These are phyloP conservation scores for Schizopygopsis malacanthus DNA, from an alignment of 2,797 vertebrate genomes.

Conservation along the genomic window DNA sequence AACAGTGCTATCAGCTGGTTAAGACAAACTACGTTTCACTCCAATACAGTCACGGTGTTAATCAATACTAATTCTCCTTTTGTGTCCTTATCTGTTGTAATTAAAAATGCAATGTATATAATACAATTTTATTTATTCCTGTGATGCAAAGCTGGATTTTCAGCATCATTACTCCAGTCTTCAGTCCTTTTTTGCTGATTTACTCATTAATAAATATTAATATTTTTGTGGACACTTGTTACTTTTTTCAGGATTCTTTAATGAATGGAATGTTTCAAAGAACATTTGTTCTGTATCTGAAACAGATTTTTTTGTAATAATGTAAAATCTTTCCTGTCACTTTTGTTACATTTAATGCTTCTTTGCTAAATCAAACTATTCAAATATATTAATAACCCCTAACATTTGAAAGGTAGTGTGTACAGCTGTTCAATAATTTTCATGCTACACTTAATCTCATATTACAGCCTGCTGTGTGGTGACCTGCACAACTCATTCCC, in stretches of 20 bases:
- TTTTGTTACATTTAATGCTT: not conserved
- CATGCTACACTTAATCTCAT: not conserved
- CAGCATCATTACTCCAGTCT: not conserved
- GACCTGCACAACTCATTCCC: slow-evolving; percentile 18
- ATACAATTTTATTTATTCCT: not conserved
- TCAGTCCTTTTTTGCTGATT: not conserved
- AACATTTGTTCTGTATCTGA: not conserved
- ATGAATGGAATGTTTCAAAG: not conserved
- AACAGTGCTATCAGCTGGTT: not conserved
- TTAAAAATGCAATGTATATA: not conserved
- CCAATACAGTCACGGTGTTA: not conserved
- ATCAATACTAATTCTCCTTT: not conserved
- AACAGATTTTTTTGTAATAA: too few relatives aligned
- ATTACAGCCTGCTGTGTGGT: not conserved
- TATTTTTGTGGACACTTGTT: not conserved
- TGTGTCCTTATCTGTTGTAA: not conserved
- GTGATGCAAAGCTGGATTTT: not conserved
- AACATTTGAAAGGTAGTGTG: not conserved
- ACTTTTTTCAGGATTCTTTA: not conserved
- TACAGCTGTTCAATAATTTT: slow-evolving; percentile 7
- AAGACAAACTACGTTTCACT: not conserved
- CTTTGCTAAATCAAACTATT: not conserved
- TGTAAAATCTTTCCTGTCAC: not conserved
- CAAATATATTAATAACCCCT: too few relatives aligned
- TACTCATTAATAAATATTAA: not conserved